A percentile compares a stretch with the other conserved stretches of the same genome.
phyloP scores from a whole-genome alignment of 1,140 invertebrate genomes.

The Drosophila chauvacae region DNA sequence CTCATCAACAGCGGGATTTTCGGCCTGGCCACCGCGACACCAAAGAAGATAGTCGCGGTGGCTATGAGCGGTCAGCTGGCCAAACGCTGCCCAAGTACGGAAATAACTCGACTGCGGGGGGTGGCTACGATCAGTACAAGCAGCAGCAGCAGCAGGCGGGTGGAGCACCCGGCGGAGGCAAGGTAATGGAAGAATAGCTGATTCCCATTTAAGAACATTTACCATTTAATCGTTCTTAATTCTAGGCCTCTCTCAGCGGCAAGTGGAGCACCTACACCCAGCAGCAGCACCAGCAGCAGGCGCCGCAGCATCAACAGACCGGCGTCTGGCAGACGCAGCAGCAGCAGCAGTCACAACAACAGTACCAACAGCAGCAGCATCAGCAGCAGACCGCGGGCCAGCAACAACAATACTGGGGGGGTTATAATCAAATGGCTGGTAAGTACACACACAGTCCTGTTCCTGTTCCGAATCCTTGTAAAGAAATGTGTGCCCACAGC shows the following conservation, averaged over 20 bases:
- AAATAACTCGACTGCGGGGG: constrained; percentile 56
- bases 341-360: constrained; percentile 56
- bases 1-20: constrained; percentile 84
- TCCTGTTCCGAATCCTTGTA: not conserved
- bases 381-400: constrained; percentile 68
- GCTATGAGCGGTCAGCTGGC: constrained; percentile 82
- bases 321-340: constrained; percentile 67
- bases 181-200: constrained; percentile 14
- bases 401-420: constrained; percentile 73
- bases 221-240: not conserved
- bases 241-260: constrained; percentile 63
- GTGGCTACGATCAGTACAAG: constrained; percentile 72
- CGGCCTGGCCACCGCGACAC: constrained; percentile 85
- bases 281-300: constrained; percentile 54
- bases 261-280: constrained; percentile 79
- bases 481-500: constrained; percentile 3
- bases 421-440: constrained; percentile 81
- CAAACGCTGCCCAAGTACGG: constrained; percentile 72
- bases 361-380: constrained; percentile 66
- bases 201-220: not conserved
- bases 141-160: constrained; percentile 62
- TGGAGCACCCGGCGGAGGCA: constrained; percentile 55
- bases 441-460: not conserved
- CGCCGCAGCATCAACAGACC: constrained; percentile 65
- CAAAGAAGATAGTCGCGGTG: constrained; percentile 85